These are phyloP conservation scores for Myopa tessellatipennis DNA, from an alignment of 2,888 invertebrate genomes.

Conservation along the genomic window DNA sequence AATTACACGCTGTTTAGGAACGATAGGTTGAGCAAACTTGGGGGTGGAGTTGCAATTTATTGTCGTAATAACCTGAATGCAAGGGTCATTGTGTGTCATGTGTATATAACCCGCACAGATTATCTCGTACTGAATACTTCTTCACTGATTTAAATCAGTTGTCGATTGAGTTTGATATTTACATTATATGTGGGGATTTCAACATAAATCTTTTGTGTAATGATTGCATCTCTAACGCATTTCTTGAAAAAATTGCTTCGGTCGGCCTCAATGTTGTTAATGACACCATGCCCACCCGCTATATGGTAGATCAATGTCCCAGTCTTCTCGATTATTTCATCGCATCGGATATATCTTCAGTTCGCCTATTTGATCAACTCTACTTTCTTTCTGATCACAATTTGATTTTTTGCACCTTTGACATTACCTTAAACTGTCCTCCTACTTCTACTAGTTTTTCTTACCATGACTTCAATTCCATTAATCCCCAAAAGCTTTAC, in stretches of 20 bases:
- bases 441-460: not conserved
- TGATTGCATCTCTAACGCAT: not conserved
- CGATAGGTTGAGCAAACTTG: not conserved
- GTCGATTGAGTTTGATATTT: not conserved
- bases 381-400: not conserved
- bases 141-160: not conserved
- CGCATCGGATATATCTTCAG: not conserved
- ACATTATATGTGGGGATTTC: not conserved
- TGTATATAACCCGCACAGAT: not conserved
- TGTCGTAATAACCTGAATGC: too few relatives aligned
- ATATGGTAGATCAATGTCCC: not conserved
- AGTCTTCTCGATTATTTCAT: not conserved
- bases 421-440: not conserved
- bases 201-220: constrained; percentile 3
- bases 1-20: not conserved
- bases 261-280: not conserved
- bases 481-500: not conserved
- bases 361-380: not conserved
- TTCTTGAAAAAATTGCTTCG: not conserved
- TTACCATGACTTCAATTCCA: not conserved
- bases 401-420: not conserved
- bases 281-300: not conserved
- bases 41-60: constrained; percentile 11
- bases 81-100: not conserved
- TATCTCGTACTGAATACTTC: not conserved